Base-by-base conservation (phyloP, 2,888 invertebrate species). In the Polydesmus complanatus region DNA sequence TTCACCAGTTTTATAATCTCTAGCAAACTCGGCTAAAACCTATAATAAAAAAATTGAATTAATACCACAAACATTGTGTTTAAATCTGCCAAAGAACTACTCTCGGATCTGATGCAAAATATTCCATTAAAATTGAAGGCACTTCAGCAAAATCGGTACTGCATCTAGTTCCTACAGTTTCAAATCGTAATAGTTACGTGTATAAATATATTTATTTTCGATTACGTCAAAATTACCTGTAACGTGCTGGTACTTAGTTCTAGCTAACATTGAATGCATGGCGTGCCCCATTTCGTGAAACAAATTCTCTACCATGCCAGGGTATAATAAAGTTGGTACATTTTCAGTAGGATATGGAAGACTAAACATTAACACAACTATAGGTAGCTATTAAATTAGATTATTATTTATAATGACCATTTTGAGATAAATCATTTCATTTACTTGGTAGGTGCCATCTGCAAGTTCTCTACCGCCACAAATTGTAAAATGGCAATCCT, bases 251-350 rank as follows among this genome's bases (percentile, higher is more conserved):
- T 95, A 91, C 63, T 83, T 81, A 0, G 96, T 95, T 56, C 95
- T 81, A 1, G 92, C 98, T 66, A 98, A 76, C 94, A 98, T 96
- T 21, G 96, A 95, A 77, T 98, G 98, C 81, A 97, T 85, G 19
- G 97, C 98, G 78, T 98, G 98, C 0, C 98, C 98, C 85, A 94
- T 86, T 79, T 98, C 97, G 74, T 98, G 98, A 75, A 97, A 97
- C 66, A 98, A 78, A 77, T 96, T 98, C 75, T 97, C 96, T 8
- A 96, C 86, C 70, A 88, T 86, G 21, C 83, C 81, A 0, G 90
- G 88, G 25, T 84, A 81, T 60, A 98, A 78, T 58, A 95, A 77
- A 52, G 89, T 86, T 1, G 89, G 89, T 2, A 81, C 83, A 0
- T 80, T 80, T 80, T 83, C 82, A 65, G 82, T 81, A 0, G 89